These are phyloP conservation scores for Siniperca undulata DNA, from an alignment of 2,797 vertebrate species.

Conservation along the genomic window DNA sequence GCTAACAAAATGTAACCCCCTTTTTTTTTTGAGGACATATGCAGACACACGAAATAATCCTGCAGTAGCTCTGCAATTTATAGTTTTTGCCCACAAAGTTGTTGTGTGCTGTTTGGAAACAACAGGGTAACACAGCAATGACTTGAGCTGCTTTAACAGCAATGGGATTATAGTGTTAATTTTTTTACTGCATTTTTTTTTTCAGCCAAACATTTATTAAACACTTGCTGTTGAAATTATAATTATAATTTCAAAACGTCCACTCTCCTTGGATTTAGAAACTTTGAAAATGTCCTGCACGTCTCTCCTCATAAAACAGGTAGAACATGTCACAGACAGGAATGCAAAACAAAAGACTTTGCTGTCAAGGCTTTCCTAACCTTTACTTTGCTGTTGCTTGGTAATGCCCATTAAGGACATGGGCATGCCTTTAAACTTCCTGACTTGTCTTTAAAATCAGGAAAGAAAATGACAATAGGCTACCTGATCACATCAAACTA, in stretches of 20 bases:
- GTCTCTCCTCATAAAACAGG: conserved; percentile 38
- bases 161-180: neutral
- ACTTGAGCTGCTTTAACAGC: conserved; percentile 21
- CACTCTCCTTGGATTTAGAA: neutral
- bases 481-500: neutral
- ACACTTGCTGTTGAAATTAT: neutral
- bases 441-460: neutral
- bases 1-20: conserved; percentile 5
- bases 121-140: conserved; percentile 35
- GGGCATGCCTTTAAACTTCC: conserved; percentile 12
- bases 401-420: conserved; percentile 42
- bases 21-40: neutral
- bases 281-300: neutral
- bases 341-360: conserved; percentile 52
- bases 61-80: conserved; percentile 5
- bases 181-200: conserved; percentile 20
- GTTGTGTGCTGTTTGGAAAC: conserved; percentile 50
- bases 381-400: conserved; percentile 46
- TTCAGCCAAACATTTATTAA: neutral
- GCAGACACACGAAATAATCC: conserved; percentile 7
- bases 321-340: conserved; percentile 42
- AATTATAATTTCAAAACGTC: neutral
- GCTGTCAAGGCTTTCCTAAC: conserved; percentile 18
- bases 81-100: conserved; percentile 9
- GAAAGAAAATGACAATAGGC: neutral